A percentile compares a stretch with the other conserved stretches of the same genome.
Evolutionary conservation across 2,888 invertebrate species (phyloP).

Genomic region (Yponomeuta cagnagella): DNA sequence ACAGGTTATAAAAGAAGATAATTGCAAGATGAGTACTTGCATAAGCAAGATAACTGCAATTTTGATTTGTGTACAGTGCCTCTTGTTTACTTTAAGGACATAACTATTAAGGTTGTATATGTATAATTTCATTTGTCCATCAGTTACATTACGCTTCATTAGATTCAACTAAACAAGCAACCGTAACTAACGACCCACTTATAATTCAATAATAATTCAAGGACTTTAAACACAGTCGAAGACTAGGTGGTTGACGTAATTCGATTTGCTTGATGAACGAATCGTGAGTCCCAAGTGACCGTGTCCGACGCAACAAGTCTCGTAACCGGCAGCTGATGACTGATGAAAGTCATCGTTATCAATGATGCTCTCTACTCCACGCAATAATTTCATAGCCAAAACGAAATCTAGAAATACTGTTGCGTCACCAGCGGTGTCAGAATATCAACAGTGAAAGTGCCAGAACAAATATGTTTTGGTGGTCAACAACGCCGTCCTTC

Average conservation of each 20-base stretch:
- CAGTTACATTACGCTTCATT: neutral
- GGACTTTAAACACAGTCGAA: neutral
- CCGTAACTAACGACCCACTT: neutral
- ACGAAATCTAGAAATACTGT: constrained; percentile 41
- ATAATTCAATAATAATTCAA: neutral
- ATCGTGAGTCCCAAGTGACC: constrained; percentile 9
- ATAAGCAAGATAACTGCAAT: neutral
- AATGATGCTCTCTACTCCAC: constrained; percentile 8
- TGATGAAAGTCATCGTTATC: constrained; percentile 15
- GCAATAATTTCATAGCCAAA: constrained; percentile 26
- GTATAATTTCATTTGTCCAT: neutral
- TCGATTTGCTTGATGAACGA: constrained; percentile 8
- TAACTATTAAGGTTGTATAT: neutral
- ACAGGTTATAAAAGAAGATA: too few species aligned
- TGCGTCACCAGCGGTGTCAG: constrained; percentile 48
- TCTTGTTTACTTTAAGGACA: neutral
- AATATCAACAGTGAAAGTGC: constrained; percentile 31
- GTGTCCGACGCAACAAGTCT: constrained; percentile 4
- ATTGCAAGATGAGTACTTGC: too few species aligned
- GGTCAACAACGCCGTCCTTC: constrained; percentile 31
- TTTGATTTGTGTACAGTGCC: neutral
- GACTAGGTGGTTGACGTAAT: neutral
- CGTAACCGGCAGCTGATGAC: neutral
- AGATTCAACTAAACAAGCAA: neutral
- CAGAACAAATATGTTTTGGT: constrained; percentile 36